A percentile compares a stretch with the other conserved stretches of the same genome.
Conservation (phyloP, 2,113 vertebrate genomes). For the Sylvilagus bachmani region DNA sequence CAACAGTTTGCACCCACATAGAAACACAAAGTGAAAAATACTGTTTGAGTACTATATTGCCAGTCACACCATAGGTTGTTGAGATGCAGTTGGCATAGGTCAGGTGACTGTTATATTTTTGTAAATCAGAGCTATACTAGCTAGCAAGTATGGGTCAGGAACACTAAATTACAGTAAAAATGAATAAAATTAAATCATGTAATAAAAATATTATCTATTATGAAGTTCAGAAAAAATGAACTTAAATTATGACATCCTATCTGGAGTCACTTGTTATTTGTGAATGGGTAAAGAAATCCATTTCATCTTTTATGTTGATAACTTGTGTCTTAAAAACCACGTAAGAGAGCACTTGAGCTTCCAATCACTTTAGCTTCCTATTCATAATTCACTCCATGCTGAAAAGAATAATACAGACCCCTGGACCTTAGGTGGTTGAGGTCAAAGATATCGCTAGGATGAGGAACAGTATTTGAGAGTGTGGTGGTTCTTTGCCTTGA, state of each 20-base stretch:
- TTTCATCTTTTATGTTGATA: neutral
- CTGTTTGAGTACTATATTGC: too few relatives aligned
- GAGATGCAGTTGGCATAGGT: neutral
- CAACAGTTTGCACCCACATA: too few relatives aligned
- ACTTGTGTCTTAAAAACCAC: slow-evolving; percentile 2
- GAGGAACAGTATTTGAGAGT: neutral
- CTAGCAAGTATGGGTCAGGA: neutral
- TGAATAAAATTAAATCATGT: neutral
- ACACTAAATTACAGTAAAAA: slow-evolving; percentile 12
- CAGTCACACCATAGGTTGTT: neutral
- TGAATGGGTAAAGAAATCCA: slow-evolving; percentile 1
- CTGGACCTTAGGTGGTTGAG: neutral
- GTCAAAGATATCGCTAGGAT: neutral
- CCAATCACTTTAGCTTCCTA: neutral
- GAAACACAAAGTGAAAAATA: too few relatives aligned
- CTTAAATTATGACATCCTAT: slow-evolving; percentile 13
- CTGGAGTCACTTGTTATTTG: neutral
- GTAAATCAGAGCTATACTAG: slow-evolving; percentile 21
- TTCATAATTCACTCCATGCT: neutral
- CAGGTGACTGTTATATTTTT: neutral
- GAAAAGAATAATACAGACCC: neutral
- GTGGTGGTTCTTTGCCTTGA: neutral
- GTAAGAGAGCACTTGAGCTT: neutral
- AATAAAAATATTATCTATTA: neutral
- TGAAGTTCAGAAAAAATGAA: neutral